A percentile compares a stretch with the other conserved stretches of the same genome.
These are phyloP conservation scores for Ips nitidus DNA, from an alignment of 1,140 invertebrate species.

Conservation along the genomic window DNA sequence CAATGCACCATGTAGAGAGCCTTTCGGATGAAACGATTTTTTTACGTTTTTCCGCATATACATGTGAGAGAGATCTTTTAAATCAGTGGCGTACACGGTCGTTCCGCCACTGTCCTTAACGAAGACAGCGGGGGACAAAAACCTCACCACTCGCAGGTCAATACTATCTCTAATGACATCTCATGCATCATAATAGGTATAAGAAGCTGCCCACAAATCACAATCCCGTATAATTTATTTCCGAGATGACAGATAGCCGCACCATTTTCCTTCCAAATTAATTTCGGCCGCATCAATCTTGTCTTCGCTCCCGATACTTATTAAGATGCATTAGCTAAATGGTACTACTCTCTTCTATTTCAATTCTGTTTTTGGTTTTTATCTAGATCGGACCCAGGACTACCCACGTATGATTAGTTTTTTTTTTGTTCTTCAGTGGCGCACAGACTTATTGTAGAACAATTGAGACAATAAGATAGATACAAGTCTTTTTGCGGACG, in stretches of 20 bases:
- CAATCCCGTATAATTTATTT: constrained; percentile 33
- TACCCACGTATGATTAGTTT: too few relatives aligned
- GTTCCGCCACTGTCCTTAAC: too few relatives aligned
- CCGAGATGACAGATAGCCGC: constrained; percentile 31
- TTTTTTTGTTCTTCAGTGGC: too few relatives aligned
- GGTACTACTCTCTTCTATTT: not conserved
- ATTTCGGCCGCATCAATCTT: constrained; percentile 34
- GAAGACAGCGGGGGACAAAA: too few relatives aligned
- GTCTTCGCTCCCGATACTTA: constrained; percentile 28
- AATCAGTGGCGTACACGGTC: too few relatives aligned
- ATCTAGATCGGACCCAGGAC: not conserved
- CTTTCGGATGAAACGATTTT: too few relatives aligned
- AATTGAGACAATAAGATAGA: too few relatives aligned
- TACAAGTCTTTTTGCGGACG: too few relatives aligned
- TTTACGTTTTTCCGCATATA: too few relatives aligned
- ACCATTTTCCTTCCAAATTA: constrained; percentile 36
- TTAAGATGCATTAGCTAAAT: constrained; percentile 26
- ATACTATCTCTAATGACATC: constrained; percentile 33
- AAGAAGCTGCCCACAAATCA: constrained; percentile 33
- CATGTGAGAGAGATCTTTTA: too few relatives aligned
- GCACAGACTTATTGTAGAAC: too few relatives aligned
- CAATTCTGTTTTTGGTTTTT: not conserved
- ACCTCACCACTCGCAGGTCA: not conserved
- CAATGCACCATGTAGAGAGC: too few relatives aligned
- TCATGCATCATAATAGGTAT: constrained; percentile 33